Conservation (phyloP, 1,140 invertebrate genomes). For the Halesus radiatus region DNA sequence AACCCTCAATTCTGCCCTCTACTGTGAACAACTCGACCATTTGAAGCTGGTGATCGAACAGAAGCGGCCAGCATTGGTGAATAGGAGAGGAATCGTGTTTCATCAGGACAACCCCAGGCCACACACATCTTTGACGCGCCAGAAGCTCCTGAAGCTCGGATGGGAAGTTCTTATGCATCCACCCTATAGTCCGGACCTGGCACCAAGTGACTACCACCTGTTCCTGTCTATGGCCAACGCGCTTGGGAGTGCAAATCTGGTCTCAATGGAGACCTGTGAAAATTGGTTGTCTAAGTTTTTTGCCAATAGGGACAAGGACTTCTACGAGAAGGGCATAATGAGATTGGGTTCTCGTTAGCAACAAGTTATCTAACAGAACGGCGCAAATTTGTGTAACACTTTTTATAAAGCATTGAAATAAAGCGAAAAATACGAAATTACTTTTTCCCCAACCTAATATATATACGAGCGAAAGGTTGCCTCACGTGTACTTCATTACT, state of each 20-base stretch:
- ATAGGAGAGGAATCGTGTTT: conserved; percentile 19
- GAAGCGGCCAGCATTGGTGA: conserved; percentile 22
- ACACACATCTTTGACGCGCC: conserved; percentile 12
- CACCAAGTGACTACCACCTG: conserved; percentile 8
- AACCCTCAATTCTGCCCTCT: not conserved
- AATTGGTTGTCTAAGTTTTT: too few relatives aligned
- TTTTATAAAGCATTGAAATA: conserved; percentile 22
- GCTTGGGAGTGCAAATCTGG: too few relatives aligned
- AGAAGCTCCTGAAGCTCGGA: conserved; percentile 15
- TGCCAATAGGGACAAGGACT: too few relatives aligned
- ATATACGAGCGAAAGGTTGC: too few relatives aligned
- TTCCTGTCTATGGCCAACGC: conserved; percentile 23
- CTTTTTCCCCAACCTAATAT: not conserved
- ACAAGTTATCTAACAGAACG: too few relatives aligned
- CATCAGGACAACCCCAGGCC: conserved; percentile 12
- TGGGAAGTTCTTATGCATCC: conserved; percentile 17
- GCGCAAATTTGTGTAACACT: conserved; percentile 9
- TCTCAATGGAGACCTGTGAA: too few relatives aligned
- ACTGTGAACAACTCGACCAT: not conserved
- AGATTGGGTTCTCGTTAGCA: too few relatives aligned
- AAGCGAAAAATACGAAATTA: conserved; percentile 18
- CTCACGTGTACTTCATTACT: too few relatives aligned
- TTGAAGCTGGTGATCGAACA: conserved; percentile 15
- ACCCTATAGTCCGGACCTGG: conserved; percentile 22
- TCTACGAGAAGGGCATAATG: too few relatives aligned